Conservation (phyloP, 2,113 vertebrate species). For the Tiliqua scincoides region DNA sequence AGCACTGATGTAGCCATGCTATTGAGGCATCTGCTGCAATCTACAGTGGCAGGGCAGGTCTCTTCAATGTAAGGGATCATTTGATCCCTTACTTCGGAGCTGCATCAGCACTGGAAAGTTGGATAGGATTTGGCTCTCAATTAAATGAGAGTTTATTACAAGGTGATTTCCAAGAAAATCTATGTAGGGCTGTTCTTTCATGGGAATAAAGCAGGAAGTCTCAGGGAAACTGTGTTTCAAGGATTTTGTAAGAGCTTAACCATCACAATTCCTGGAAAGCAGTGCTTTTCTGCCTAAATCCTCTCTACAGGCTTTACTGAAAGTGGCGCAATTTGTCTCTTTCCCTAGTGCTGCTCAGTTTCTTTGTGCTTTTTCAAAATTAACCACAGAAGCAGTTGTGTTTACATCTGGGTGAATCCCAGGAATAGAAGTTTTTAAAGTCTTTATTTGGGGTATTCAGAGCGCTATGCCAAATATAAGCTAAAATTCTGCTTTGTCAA, state of each 20-base stretch:
- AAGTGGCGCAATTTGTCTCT: neutral
- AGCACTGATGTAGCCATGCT: too few species aligned
- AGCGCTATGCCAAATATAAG: neutral
- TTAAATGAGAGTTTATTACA: neutral
- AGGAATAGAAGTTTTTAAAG: neutral
- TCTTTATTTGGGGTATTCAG: neutral
- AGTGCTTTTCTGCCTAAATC: neutral
- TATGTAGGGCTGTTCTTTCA: neutral
- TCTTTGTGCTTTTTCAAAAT: neutral
- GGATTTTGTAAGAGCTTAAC: neutral
- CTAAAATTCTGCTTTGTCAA: neutral
- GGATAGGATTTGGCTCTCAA: too few species aligned
- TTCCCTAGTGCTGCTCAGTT: neutral
- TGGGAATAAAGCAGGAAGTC: neutral
- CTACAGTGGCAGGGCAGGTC: too few species aligned
- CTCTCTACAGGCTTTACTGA: neutral
- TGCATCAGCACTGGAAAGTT: neutral
- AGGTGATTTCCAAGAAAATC: neutral
- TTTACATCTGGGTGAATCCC: conserved; percentile 5
- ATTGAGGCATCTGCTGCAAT: too few species aligned
- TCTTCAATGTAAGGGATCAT: too few species aligned
- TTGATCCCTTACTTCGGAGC: too few species aligned
- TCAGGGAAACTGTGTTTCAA: neutral
- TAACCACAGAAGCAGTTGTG: neutral
- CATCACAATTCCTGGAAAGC: neutral